Evolutionary conservation across 2,797 vertebrate genomes (phyloP).

Genomic region (Pygocentrus nattereri): DNA sequence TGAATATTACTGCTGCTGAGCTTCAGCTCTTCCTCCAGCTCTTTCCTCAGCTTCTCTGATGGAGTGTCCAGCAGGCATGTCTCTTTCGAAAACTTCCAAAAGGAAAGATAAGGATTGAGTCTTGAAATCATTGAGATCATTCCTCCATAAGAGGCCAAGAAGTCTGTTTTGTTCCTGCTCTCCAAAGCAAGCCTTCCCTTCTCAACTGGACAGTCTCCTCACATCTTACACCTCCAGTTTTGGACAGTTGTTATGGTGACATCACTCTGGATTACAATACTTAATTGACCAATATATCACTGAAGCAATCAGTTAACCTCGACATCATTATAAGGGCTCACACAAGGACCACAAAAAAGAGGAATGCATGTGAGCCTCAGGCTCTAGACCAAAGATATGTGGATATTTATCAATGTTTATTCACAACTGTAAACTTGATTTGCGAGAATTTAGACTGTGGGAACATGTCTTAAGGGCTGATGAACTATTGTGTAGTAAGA

Average conservation of each 20-base stretch:
- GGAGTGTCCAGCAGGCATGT: constrained; percentile 88
- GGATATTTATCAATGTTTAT: constrained; percentile 37
- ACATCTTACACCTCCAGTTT: constrained; percentile 58
- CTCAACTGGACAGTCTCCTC: constrained; percentile 58
- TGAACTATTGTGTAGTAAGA: constrained; percentile 6
- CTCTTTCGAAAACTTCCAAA: constrained; percentile 90
- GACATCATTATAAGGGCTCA: constrained; percentile 36
- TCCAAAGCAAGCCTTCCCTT: constrained; percentile 52
- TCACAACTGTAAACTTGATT: constrained; percentile 40
- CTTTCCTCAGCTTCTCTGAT: constrained; percentile 86
- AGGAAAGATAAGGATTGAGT: constrained; percentile 16
- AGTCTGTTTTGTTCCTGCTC: constrained; percentile 9
- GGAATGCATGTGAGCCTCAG: not conserved
- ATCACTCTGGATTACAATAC: constrained; percentile 54
- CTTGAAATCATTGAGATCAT: constrained; percentile 30
- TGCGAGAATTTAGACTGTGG: constrained; percentile 40
- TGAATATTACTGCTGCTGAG: constrained; percentile 85
- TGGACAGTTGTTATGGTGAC: constrained; percentile 65
- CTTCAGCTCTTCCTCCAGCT: constrained; percentile 92
- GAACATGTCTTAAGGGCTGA: constrained; percentile 36
- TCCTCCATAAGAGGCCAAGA: constrained; percentile 9
- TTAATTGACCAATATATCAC: constrained; percentile 44
- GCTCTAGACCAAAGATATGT: not conserved
- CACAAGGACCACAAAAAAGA: constrained; percentile 6
- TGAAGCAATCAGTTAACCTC: constrained; percentile 28